Evolutionary conservation across 2,888 invertebrate species (phyloP).

Genomic region (Marronus borbonicus): DNA sequence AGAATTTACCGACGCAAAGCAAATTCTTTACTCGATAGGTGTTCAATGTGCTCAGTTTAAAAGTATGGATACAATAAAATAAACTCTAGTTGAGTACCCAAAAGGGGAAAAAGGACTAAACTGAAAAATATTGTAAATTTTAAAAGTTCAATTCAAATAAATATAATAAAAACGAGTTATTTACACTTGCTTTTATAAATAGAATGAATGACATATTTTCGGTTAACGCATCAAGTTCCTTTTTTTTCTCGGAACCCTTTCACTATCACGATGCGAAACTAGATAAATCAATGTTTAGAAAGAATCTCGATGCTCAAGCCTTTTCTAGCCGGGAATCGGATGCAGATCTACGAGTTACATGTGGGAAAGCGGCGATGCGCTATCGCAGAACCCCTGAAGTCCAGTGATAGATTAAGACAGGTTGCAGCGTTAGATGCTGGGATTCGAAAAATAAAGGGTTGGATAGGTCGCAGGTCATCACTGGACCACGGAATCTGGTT

Average conservation of each 20-base stretch:
- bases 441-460: conserved; percentile 53
- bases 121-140: too few relatives aligned
- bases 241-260: conserved; percentile 23
- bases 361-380: conserved; percentile 49
- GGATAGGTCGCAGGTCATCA: conserved; percentile 53
- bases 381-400: conserved; percentile 48
- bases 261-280: conserved; percentile 20
- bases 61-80: conserved; percentile 74
- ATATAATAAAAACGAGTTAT: background rate
- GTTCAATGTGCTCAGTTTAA: conserved; percentile 88
- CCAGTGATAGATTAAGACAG: conserved; percentile 53
- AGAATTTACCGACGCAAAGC: conserved; percentile 74
- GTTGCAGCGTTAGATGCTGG: conserved; percentile 53
- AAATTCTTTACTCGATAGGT: conserved; percentile 85
- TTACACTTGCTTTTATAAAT: background rate
- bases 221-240: conserved; percentile 18
- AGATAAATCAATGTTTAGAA: conserved; percentile 44
- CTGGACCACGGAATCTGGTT: conserved; percentile 51
- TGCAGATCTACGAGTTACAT: conserved; percentile 44
- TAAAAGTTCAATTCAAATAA: background rate
- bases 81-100: conserved; percentile 35
- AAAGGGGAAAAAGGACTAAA: too few relatives aligned
- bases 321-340: conserved; percentile 44
- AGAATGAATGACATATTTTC: background rate
- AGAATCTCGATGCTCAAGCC: conserved; percentile 50